These are phyloP conservation scores for Vespertilio murinus DNA, from an alignment of 2,797 vertebrate genomes.

Conservation along the genomic window DNA sequence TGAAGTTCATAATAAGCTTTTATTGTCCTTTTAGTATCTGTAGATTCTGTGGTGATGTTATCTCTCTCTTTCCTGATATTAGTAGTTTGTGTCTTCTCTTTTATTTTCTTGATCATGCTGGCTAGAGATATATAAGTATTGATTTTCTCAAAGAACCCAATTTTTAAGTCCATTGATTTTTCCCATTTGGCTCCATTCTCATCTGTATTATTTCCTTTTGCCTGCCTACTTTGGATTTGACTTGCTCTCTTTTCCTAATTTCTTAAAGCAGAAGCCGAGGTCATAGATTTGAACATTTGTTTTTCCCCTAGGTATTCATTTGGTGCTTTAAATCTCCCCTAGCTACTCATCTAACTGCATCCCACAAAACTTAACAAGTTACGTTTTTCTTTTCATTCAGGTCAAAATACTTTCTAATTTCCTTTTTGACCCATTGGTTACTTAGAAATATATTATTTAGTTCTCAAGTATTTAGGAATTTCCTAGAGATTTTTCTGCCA, in stretches of 20 bases:
- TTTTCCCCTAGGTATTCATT: not conserved
- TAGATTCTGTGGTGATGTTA: not conserved
- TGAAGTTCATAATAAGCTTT: not conserved
- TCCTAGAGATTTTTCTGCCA: not conserved
- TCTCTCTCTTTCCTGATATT: not conserved
- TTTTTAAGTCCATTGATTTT: not conserved
- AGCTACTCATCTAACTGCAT: not conserved
- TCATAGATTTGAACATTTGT: slow-evolving; percentile 5
- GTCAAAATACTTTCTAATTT: slow-evolving; percentile 47
- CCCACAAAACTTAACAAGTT: not conserved
- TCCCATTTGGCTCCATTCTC: not conserved
- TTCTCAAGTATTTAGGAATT: slow-evolving; percentile 39
- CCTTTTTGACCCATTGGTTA: slow-evolving; percentile 9
- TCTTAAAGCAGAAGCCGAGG: not conserved
- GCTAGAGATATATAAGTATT: not conserved
- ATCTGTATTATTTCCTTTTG: not conserved
- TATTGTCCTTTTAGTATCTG: not conserved
- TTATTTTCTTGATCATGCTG: not conserved
- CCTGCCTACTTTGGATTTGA: slow-evolving; percentile 12
- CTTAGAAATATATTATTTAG: slow-evolving; percentile 41
- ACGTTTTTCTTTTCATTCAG: slow-evolving; percentile 42
- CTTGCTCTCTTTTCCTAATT: not conserved
- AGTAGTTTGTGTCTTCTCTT: not conserved
- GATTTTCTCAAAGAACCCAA: slow-evolving; percentile 32
- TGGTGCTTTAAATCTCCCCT: not conserved